Evolutionary conservation across 2,888 invertebrate genomes (phyloP).

Genomic region (Volucella bombylans): DNA sequence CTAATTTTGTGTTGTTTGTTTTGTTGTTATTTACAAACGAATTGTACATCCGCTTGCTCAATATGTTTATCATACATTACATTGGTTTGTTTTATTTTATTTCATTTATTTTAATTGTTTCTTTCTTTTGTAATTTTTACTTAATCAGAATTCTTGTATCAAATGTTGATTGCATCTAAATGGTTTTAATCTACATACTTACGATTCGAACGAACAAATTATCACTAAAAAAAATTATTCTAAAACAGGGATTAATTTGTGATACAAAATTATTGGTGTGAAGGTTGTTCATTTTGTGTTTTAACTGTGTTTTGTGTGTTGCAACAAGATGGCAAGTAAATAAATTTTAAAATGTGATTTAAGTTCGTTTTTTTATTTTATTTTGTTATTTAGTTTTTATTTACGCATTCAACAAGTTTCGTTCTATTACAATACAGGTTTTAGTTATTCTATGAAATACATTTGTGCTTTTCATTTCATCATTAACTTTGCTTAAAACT

Average conservation of each 20-base stretch:
- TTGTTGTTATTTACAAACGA: slow-evolving; percentile 23
- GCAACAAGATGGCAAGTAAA: slow-evolving; percentile 24
- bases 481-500: slow-evolving; percentile 4
- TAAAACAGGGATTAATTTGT: slow-evolving; percentile 26
- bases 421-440: slow-evolving; percentile 40
- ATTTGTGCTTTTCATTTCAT: slow-evolving; percentile 51
- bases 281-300: not conserved
- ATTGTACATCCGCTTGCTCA: slow-evolving; percentile 38
- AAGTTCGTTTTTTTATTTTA: slow-evolving; percentile 9
- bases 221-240: slow-evolving; percentile 27
- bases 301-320: slow-evolving; percentile 1
- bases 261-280: slow-evolving; percentile 26
- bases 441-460: slow-evolving; percentile 63
- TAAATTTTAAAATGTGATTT: slow-evolving; percentile 30
- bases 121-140: slow-evolving; percentile 25
- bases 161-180: slow-evolving; percentile 64
- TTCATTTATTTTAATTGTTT: slow-evolving; percentile 4
- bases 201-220: slow-evolving; percentile 58
- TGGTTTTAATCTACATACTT: slow-evolving; percentile 57
- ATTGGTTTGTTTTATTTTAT: slow-evolving; percentile 6
- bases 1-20: slow-evolving; percentile 58
- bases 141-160: slow-evolving; percentile 46
- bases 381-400: slow-evolving; percentile 40
- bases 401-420: slow-evolving; percentile 44
- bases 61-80: slow-evolving; percentile 32